Evolutionary conservation across 2,113 vertebrate species (phyloP).

Genomic region (Ochotona princeps): DNA sequence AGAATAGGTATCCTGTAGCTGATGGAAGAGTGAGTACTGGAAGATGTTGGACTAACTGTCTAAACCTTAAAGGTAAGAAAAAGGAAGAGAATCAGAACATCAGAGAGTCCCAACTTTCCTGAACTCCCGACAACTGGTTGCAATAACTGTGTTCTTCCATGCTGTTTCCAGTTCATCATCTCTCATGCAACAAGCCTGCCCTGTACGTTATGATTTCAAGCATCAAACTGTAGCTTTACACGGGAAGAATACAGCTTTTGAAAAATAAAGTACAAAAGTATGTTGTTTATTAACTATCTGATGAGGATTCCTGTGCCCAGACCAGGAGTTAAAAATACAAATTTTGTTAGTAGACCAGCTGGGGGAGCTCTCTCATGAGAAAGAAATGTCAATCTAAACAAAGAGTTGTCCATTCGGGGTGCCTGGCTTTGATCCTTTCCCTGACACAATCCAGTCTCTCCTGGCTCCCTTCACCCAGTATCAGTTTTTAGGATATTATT

Average conservation of each 20-base stretch:
- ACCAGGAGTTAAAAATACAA: slow-evolving; percentile 52
- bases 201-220: not conserved
- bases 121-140: not conserved
- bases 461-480: slow-evolving; percentile 33
- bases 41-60: not conserved
- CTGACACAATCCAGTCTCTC: slow-evolving; percentile 29
- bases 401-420: slow-evolving; percentile 1
- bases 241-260: slow-evolving; percentile 18
- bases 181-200: not conserved
- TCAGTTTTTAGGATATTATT: slow-evolving; percentile 59
- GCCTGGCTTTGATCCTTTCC: slow-evolving; percentile 56
- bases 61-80: slow-evolving; percentile 20
- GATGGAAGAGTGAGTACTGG: not conserved
- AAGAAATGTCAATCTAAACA: slow-evolving; percentile 51
- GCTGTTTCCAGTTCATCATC: not conserved
- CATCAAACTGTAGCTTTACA: not conserved
- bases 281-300: slow-evolving; percentile 39
- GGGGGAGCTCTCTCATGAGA: slow-evolving; percentile 11
- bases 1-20: not conserved
- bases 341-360: slow-evolving; percentile 49
- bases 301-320: slow-evolving; percentile 49
- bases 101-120: not conserved
- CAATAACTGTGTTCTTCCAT: not conserved
- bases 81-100: not conserved
- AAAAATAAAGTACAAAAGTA: not conserved